phyloP scores from a whole-genome alignment of 2,113 vertebrate genomes.

The Catharus bicknelli region DNA sequence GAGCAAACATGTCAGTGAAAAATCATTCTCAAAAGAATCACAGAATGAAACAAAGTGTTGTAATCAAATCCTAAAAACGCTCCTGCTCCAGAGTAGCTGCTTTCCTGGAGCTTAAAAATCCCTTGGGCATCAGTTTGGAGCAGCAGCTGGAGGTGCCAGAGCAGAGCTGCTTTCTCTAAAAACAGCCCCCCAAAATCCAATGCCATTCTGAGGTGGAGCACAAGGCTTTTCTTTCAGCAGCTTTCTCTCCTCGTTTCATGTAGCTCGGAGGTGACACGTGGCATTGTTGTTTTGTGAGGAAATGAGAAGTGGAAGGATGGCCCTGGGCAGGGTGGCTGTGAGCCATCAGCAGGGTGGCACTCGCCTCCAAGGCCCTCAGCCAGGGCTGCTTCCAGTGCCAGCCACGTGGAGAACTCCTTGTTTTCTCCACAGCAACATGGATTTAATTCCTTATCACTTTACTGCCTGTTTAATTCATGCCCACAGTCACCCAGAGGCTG shows the following conservation, averaged over 20 bases:
- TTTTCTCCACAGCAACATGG: not conserved
- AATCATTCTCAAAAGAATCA: not conserved
- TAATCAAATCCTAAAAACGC: not conserved
- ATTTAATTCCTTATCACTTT: not conserved
- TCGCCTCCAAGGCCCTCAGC: not conserved
- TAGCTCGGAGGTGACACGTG: not conserved
- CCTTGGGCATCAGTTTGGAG: not conserved
- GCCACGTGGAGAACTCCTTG: not conserved
- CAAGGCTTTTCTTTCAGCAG: not conserved
- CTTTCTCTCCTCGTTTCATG: not conserved
- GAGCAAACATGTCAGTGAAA: not conserved
- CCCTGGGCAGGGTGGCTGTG: not conserved
- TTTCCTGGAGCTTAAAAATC: not conserved
- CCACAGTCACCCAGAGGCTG: not conserved
- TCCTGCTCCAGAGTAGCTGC: not conserved
- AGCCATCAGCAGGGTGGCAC: not conserved
- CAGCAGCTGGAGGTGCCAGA: not conserved
- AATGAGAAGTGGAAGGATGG: accelerated
- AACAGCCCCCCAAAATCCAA: not conserved
- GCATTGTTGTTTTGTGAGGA: not conserved
- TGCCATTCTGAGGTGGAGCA: not conserved
- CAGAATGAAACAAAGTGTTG: not conserved
- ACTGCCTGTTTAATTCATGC: accelerated
- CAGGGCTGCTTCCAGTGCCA: not conserved
- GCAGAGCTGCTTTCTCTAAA: not conserved